These are phyloP conservation scores for Agonopterix subpropinquella DNA, from an alignment of 2,888 invertebrate species.

Conservation along the genomic window DNA sequence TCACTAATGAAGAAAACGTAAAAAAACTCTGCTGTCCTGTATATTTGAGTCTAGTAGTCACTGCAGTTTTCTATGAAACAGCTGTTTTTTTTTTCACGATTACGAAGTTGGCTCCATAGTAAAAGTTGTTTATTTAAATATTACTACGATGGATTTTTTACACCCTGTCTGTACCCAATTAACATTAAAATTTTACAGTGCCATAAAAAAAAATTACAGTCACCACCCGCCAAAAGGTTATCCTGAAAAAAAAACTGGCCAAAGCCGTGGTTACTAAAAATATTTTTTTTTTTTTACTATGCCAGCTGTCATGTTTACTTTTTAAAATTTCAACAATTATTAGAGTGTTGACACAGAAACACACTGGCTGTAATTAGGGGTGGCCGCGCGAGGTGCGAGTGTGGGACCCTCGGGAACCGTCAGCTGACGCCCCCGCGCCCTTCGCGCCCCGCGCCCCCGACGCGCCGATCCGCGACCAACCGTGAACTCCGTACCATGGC, in stretches of 20 bases:
- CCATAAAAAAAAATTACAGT: too few species aligned
- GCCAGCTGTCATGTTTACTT: constrained; percentile 22
- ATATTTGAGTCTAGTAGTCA: too few species aligned
- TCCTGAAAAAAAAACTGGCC: background rate
- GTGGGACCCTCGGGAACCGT: constrained; percentile 39
- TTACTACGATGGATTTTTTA: too few species aligned
- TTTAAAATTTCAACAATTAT: constrained; percentile 21
- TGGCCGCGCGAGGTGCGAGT: constrained; percentile 32
- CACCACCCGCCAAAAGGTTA: too few species aligned
- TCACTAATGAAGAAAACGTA: too few species aligned
- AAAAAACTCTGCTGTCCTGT: too few species aligned
- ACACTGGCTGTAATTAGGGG: constrained; percentile 52
- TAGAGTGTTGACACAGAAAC: constrained; percentile 52
- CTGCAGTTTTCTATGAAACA: too few species aligned
- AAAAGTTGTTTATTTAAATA: too few species aligned
- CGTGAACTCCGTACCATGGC: constrained; percentile 26
- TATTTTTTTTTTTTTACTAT: background rate
- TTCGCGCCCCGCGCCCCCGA: background rate
- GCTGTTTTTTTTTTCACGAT: too few species aligned
- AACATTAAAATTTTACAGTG: too few species aligned
- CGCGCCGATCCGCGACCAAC: constrained; percentile 17
- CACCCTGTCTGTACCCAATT: too few species aligned
- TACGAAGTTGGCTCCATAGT: too few species aligned
- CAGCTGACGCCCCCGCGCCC: constrained; percentile 39
- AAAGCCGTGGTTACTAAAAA: background rate